Percentiles rank a stretch among this genome's conserved stretches.
Evolutionary conservation across 2,888 invertebrate genomes (phyloP).

Genomic region (Brenthis daphne): DNA sequence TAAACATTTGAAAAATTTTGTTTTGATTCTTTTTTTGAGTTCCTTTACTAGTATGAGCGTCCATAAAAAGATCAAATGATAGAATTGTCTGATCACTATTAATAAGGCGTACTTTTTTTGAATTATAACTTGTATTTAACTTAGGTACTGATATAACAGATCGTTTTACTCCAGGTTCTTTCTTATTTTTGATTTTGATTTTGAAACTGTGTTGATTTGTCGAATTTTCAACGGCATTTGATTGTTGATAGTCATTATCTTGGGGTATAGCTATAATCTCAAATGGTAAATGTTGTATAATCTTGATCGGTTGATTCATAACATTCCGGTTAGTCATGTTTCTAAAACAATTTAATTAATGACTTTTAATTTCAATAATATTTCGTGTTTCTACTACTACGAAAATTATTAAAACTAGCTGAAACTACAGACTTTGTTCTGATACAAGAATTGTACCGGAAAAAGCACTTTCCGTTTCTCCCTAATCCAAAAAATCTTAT

Average conservation of each 20-base stretch:
- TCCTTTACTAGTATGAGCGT: slow-evolving; percentile 52
- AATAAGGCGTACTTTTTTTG: slow-evolving; percentile 54
- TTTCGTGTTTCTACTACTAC: not conserved
- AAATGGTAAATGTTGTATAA: slow-evolving; percentile 59
- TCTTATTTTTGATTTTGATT: slow-evolving; percentile 62
- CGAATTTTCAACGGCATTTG: slow-evolving; percentile 44
- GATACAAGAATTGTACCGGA: no score
- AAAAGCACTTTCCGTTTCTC: no score
- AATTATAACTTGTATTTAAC: slow-evolving; percentile 38
- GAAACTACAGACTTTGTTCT: no score
- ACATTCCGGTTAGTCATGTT: slow-evolving; percentile 35
- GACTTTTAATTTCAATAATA: not conserved
- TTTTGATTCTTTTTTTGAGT: slow-evolving; percentile 50
- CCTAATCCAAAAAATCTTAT: no score
- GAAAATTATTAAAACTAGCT: no score
- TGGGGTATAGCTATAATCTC: slow-evolving; percentile 62
- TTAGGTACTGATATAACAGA: slow-evolving; percentile 54
- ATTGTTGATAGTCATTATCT: slow-evolving; percentile 43
- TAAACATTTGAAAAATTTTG: slow-evolving; percentile 50
- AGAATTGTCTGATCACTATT: slow-evolving; percentile 70
- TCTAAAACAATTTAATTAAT: not conserved
- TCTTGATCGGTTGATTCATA: slow-evolving; percentile 46
- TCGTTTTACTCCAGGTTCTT: slow-evolving; percentile 44
- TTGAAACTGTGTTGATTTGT: slow-evolving; percentile 61
- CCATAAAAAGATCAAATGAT: slow-evolving; percentile 66